Evolutionary conservation across 30 jellyfish, hydroid and myxozoan species (phyloP).

Genomic region (Cassiopea xamachana): DNA sequence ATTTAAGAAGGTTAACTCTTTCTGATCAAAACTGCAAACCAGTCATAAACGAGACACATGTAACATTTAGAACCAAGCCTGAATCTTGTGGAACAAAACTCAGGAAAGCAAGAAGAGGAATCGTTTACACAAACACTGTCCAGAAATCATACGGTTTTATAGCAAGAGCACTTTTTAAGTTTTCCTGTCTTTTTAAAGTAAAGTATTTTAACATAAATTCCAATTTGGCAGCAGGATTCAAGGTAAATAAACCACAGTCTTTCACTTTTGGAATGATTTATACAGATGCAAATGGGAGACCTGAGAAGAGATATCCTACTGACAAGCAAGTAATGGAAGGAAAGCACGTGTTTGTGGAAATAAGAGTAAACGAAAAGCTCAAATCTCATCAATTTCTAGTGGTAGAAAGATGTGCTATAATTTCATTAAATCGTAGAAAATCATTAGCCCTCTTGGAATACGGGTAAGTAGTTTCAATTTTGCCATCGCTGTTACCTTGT

Average conservation of each 20-base stretch:
- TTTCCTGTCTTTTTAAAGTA: conserved; percentile 36
- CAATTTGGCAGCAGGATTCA: not conserved
- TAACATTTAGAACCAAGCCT: conserved; percentile 24
- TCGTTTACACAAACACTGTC: conserved; percentile 37
- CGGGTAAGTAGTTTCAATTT: too few relatives aligned
- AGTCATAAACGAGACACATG: conserved; percentile 18
- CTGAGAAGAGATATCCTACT: not conserved
- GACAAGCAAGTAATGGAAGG: conserved; percentile 33
- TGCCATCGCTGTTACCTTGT: too few relatives aligned
- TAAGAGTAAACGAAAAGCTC: not conserved
- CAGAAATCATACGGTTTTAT: conserved; percentile 11
- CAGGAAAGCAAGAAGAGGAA: conserved; percentile 14
- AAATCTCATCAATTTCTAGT: conserved; percentile 4
- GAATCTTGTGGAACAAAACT: conserved; percentile 39
- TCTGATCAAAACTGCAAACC: conserved; percentile 51
- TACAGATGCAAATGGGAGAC: conserved; percentile 32
- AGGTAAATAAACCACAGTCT: conserved; percentile 10
- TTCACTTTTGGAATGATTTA: conserved; percentile 13
- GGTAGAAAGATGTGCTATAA: conserved; percentile 38
- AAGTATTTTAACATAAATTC: conserved; percentile 2
- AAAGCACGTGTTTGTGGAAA: conserved; percentile 29
- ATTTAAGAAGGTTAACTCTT: conserved; percentile 2
- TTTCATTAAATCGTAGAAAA: conserved; percentile 19
- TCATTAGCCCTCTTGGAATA: not conserved
- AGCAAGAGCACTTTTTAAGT: conserved; percentile 38